These are phyloP conservation scores for Mycteria americana DNA, from an alignment of 2,797 vertebrate genomes.

Conservation along the genomic window DNA sequence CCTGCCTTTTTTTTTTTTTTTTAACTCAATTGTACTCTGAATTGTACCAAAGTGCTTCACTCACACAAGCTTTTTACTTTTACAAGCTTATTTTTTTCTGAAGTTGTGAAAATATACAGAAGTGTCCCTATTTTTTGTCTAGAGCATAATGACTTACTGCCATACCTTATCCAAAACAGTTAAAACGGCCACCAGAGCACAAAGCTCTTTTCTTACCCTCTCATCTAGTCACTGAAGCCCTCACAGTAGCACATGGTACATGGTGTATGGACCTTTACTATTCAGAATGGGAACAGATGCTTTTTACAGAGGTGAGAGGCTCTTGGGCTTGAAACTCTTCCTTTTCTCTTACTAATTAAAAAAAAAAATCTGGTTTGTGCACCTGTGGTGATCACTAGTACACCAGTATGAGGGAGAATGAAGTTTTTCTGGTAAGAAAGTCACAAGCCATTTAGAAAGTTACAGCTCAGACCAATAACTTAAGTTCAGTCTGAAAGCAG, in stretches of 20 bases:
- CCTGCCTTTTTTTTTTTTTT: neutral
- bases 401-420: neutral
- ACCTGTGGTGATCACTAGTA: neutral
- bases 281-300: neutral
- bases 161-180: neutral
- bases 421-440: neutral
- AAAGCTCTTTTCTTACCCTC: neutral
- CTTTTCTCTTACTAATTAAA: neutral
- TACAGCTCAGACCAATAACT: neutral
- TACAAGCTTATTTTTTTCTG: neutral
- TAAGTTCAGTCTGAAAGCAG: neutral
- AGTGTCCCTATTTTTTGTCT: neutral
- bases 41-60: neutral
- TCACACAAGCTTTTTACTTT: neutral
- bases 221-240: neutral
- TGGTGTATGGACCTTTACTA: neutral
- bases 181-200: neutral
- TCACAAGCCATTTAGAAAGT: neutral
- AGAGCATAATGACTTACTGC: neutral
- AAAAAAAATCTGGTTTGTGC: neutral
- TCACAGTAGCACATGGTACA: neutral
- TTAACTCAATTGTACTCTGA: neutral
- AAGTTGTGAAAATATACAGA: neutral
- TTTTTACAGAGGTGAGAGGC: neutral
- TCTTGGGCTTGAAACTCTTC: neutral